phyloP scores from a whole-genome alignment of 2,888 invertebrate genomes.

The Sycophila texana region DNA sequence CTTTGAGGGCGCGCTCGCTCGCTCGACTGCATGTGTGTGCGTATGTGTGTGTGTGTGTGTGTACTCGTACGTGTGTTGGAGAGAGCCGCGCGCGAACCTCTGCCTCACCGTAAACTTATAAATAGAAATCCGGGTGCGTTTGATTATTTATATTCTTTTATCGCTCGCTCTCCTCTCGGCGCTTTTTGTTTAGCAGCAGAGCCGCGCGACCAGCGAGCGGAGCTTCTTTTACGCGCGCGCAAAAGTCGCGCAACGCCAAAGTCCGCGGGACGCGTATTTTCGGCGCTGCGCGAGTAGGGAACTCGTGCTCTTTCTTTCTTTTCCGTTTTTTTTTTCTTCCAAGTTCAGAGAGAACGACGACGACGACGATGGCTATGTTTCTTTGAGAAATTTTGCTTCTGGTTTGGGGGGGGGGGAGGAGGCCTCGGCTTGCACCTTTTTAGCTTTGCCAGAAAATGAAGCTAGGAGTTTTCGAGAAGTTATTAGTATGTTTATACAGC shows the following conservation, averaged over 20 bases:
- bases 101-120: slow-evolving; percentile 64
- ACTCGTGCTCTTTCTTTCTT: too few species aligned
- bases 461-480: too few species aligned
- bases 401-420: too few species aligned
- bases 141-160: slow-evolving; percentile 68
- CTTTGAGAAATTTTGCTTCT: too few species aligned
- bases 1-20: slow-evolving; percentile 33
- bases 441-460: too few species aligned
- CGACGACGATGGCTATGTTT: too few species aligned
- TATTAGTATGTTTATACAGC: too few species aligned
- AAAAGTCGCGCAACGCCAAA: slow-evolving; percentile 1
- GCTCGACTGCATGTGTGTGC: neutral
- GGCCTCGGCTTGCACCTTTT: too few species aligned
- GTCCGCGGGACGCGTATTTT: neutral
- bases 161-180: slow-evolving; percentile 56
- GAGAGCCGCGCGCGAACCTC: slow-evolving; percentile 39
- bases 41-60: neutral
- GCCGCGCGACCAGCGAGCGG: slow-evolving; percentile 11
- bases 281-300: too few species aligned
- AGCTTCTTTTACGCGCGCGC: neutral
- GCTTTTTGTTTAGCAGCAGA: slow-evolving; percentile 39
- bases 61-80: neutral
- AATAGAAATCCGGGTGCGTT: slow-evolving; percentile 73
- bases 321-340: too few species aligned
- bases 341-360: too few species aligned